phyloP scores from a whole-genome alignment of 2,113 vertebrate species.

The Salminus brasiliensis region DNA sequence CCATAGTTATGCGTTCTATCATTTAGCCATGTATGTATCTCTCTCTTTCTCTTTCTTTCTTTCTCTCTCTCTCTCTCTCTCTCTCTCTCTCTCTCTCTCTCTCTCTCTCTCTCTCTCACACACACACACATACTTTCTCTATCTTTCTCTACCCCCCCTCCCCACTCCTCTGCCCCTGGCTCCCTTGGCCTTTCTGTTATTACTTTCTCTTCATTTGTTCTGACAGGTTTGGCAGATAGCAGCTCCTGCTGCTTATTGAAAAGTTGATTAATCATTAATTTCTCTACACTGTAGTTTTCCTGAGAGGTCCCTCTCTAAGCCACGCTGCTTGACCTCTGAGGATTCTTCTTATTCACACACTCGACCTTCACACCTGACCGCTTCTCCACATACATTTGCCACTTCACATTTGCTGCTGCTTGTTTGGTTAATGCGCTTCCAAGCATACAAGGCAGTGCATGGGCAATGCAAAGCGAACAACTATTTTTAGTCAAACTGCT shows the following conservation, averaged over 20 bases:
- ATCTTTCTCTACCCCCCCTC: neutral
- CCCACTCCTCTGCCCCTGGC: neutral
- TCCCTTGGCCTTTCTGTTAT: neutral
- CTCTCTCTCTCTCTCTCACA: neutral
- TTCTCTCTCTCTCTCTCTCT: too few relatives aligned
- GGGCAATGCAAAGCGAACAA: neutral
- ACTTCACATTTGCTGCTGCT: neutral
- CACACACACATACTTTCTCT: neutral
- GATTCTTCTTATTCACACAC: neutral
- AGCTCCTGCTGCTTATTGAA: constrained; percentile 4
- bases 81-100: neutral
- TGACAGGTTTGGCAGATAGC: constrained; percentile 41
- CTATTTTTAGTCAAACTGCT: neutral
- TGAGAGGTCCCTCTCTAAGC: constrained; percentile 6
- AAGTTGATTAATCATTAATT: constrained; percentile 40
- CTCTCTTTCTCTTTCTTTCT: too few relatives aligned
- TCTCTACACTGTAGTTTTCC: neutral
- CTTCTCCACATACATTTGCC: neutral
- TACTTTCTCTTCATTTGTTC: constrained; percentile 17
- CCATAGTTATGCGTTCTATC: too few relatives aligned
- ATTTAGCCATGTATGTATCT: too few relatives aligned
- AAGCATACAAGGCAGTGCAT: neutral
- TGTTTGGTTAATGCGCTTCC: neutral
- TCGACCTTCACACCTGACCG: constrained; percentile 20
- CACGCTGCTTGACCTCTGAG: neutral